Evolutionary conservation across 2,113 vertebrate species (phyloP).

Genomic region (Aldabrachelys gigantea): DNA sequence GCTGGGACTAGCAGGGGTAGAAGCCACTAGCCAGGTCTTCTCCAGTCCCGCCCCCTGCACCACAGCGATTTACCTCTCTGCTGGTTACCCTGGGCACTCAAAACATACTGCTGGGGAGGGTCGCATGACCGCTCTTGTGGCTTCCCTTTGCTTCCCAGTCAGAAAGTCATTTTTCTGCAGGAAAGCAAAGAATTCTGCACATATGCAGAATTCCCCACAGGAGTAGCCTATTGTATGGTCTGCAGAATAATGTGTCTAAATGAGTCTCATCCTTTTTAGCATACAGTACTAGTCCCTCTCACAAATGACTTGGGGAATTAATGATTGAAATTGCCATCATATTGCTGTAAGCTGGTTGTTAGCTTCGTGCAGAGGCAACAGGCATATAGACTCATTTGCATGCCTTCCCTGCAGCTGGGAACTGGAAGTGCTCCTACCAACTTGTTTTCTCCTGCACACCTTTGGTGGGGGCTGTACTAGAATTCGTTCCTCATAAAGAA

Average conservation of each 20-base stretch:
- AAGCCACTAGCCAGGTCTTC: too few species aligned
- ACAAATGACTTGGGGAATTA: neutral
- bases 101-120: too few species aligned
- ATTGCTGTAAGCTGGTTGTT: neutral
- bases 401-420: neutral
- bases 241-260: neutral
- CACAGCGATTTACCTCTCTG: too few species aligned
- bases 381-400: neutral
- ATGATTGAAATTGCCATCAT: neutral
- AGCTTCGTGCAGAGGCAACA: neutral
- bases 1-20: too few species aligned
- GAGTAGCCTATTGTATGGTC: neutral
- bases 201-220: too few species aligned
- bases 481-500: slow-evolving; percentile 25
- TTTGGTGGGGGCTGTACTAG: rapidly evolving
- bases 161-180: too few species aligned
- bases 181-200: too few species aligned
- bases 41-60: too few species aligned
- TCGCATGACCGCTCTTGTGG: too few species aligned
- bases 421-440: neutral
- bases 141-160: too few species aligned
- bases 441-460: neutral
- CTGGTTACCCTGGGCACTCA: too few species aligned
- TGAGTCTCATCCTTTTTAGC: neutral
- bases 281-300: neutral